Conservation (phyloP, 2,888 invertebrate genomes). For the Bugulina stolonifera region DNA sequence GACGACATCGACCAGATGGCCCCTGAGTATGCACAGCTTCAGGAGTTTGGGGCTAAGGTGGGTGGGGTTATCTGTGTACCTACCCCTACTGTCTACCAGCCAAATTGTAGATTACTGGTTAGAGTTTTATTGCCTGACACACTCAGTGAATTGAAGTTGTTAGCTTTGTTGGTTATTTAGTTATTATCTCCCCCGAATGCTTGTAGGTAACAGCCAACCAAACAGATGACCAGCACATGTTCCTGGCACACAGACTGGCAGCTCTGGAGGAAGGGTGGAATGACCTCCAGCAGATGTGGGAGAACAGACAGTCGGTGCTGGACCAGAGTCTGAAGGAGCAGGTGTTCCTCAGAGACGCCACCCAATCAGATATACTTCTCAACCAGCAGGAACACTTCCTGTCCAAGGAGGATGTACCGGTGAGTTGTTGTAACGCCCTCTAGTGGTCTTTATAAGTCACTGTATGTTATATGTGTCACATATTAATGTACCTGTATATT, state of each 20-base stretch:
- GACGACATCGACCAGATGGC: constrained; percentile 99
- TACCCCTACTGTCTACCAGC: no score
- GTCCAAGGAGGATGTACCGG: constrained; percentile 90
- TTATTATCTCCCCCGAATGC: constrained; percentile 51
- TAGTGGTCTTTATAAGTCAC: no score
- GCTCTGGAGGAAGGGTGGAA: constrained; percentile 99
- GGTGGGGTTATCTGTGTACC: no score
- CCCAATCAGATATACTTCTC: constrained; percentile 93
- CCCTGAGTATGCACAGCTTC: constrained; percentile 97
- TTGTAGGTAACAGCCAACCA: constrained; percentile 58
- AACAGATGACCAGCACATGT: constrained; percentile 99
- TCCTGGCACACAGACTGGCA: constrained; percentile 81
- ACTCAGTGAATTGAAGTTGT: no score
- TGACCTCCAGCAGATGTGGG: constrained; percentile 99
- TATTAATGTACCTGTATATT: no score
- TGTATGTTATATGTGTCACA: no score
- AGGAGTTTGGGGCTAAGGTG: constrained; percentile 86
- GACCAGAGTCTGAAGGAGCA: constrained; percentile 79
- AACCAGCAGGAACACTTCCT: constrained; percentile 97
- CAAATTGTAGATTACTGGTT: no score
- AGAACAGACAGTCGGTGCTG: constrained; percentile 86
- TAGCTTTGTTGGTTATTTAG: not conserved
- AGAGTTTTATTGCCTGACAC: no score
- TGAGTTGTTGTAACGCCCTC: constrained; percentile 46
- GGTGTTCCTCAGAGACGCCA: constrained; percentile 89